phyloP scores from a whole-genome alignment of 2,888 invertebrate genomes.

The Julus scandinavius region DNA sequence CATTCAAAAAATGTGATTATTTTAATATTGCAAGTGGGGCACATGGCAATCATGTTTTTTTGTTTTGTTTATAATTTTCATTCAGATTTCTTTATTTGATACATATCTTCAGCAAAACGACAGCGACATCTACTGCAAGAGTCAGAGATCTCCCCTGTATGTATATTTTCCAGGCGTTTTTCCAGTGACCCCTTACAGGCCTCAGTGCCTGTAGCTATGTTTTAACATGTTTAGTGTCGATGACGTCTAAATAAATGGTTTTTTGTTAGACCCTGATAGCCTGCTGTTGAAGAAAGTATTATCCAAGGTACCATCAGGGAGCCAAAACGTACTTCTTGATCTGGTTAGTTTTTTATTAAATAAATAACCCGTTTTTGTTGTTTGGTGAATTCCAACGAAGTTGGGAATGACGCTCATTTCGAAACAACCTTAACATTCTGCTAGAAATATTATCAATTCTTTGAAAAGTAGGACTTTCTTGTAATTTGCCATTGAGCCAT shows the following conservation, averaged over 20 bases:
- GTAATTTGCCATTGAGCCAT: background rate
- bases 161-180: background rate
- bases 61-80: background rate
- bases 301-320: constrained; percentile 39
- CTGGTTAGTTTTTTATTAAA: background rate
- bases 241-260: constrained; percentile 3
- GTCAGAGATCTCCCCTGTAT: background rate
- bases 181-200: background rate
- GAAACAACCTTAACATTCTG: background rate
- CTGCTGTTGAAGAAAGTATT: constrained; percentile 22
- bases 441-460: background rate
- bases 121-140: background rate
- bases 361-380: constrained; percentile 13
- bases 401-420: background rate
- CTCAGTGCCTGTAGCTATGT: background rate
- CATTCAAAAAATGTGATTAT: no score
- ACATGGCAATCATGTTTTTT: background rate
- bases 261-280: constrained; percentile 1
- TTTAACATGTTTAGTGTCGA: background rate
- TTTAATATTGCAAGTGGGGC: background rate
- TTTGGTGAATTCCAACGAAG: background rate
- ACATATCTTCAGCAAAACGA: background rate
- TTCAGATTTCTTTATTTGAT: background rate
- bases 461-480: background rate
- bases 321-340: constrained; percentile 18